These are phyloP conservation scores for Aradophagus sp. DNA, from an alignment of 1,140 invertebrate genomes.

Conservation along the genomic window DNA sequence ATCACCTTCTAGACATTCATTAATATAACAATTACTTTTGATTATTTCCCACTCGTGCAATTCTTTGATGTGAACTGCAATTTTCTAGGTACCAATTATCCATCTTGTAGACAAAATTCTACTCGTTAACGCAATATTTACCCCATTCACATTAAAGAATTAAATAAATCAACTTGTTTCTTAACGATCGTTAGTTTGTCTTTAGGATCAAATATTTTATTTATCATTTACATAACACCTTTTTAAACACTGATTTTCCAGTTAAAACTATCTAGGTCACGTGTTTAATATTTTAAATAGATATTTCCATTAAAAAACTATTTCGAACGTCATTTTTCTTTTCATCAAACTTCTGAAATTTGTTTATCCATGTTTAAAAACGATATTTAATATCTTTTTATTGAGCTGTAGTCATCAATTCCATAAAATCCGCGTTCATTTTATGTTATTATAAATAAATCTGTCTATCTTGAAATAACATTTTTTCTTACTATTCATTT, in stretches of 20 bases:
- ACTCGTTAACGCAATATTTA: slow-evolving; percentile 35
- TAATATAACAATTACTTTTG: slow-evolving; percentile 37
- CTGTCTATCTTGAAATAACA: slow-evolving; percentile 12
- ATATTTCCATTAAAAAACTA: slow-evolving; percentile 38
- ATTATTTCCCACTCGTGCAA: slow-evolving; percentile 20
- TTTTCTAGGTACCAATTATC: slow-evolving; percentile 39
- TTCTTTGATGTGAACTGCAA: slow-evolving; percentile 27
- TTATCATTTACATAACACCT: slow-evolving; percentile 24
- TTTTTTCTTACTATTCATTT: slow-evolving; percentile 8
- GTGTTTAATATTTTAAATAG: slow-evolving; percentile 42
- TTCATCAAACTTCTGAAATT: too few species aligned
- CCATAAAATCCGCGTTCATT: neutral
- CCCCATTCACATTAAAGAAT: slow-evolving; percentile 20
- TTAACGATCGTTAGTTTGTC: slow-evolving; percentile 21
- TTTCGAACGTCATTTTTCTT: slow-evolving; percentile 9
- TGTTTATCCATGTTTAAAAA: too few species aligned
- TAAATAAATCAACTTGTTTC: slow-evolving; percentile 14
- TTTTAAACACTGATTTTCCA: slow-evolving; percentile 23
- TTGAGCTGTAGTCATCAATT: neutral
- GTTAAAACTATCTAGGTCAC: slow-evolving; percentile 33
- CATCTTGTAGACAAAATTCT: slow-evolving; percentile 30
- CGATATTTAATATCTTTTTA: too few species aligned
- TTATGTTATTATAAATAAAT: slow-evolving; percentile 1
- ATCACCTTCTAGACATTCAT: slow-evolving; percentile 35
- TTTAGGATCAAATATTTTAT: slow-evolving; percentile 23